Evolutionary conservation across 2,797 vertebrate species (phyloP), one percentile per base, ranked within the genome.

Genomic region (Sebastes umbrosus): DNA sequence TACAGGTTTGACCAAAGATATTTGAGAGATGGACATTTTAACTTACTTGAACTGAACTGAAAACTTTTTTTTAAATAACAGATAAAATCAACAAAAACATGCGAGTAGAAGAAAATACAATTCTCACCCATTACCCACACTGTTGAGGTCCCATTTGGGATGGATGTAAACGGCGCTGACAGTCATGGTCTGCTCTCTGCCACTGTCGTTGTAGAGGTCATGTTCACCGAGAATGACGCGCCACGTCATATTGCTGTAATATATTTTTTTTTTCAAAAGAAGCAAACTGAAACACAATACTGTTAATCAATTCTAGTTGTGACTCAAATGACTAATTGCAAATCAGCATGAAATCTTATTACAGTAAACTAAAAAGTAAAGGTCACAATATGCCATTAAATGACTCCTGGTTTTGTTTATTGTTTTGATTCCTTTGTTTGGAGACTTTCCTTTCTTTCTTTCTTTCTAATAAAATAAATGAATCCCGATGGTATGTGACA

Each of bases 91-190:
- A 58, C 13, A 20, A 60, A 31, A 9, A 31, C 43, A 46, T 46
- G 43, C 0, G 0, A 14, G 1, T 46, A 34, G 12, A 64, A 16
- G 55, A 24, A 58, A 64, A 54, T 16, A 0, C 0, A 20, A 3
- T 68, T 7, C n/a, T 92, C 85, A 97, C 96, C 97, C 97, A 0
- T 2, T 67, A 0, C 22, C 22, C 22, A 22, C 22, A 22, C 22
- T 22, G 22, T 22, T 22, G 22, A 22, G 22, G 22, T 22, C 22
- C 22, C 22, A 22, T 22, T 22, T 22, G 22, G 22, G 22, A 22
- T 97, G 97, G 31, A 95, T 72, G 77, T 93, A 6, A 8, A 96
- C 92, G 0, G 0, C 8, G 66, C 80, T 86, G 63, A 97, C 91
- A 0, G 2, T 22, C 22, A 22, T 22, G 22, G 22, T 22, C 22